Percentiles rank a stretch among this genome's conserved stretches.
Evolutionary conservation across 1,140 invertebrate genomes (phyloP).

Genomic region (Eurosta solidaginis): DNA sequence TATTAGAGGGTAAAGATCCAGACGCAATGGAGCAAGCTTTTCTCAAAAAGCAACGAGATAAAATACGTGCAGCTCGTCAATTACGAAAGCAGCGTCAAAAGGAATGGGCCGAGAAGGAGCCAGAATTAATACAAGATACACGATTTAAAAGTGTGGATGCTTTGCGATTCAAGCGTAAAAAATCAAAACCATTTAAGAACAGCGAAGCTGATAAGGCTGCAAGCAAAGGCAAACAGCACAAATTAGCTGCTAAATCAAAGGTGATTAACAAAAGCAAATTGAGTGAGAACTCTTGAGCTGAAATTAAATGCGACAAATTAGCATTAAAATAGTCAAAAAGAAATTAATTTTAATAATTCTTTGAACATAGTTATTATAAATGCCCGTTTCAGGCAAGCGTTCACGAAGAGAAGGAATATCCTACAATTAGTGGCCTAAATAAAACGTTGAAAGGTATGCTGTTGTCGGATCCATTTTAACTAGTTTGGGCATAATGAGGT

Average conservation of each 20-base stretch:
- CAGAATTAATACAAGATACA: slow-evolving; percentile 46
- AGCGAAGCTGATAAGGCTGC: neutral
- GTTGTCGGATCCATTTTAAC: no score
- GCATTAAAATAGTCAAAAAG: no score
- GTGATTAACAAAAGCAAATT: neutral
- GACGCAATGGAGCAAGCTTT: slow-evolving; percentile 71
- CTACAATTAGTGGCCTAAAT: no score
- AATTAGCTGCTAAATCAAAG: neutral
- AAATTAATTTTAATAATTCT: no score
- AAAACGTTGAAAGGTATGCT: no score
- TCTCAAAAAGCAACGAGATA: slow-evolving; percentile 55
- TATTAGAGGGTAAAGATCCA: slow-evolving; percentile 81
- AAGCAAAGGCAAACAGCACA: neutral
- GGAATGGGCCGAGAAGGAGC: slow-evolving; percentile 35
- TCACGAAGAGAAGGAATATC: no score
- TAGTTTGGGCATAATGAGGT: no score
- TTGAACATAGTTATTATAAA: no score
- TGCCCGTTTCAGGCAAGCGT: no score
- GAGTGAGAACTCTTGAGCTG: neutral
- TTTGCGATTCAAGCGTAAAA: slow-evolving; percentile 44
- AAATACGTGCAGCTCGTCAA: slow-evolving; percentile 43
- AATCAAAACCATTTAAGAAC: slow-evolving; percentile 21
- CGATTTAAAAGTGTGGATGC: slow-evolving; percentile 50
- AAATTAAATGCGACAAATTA: no score
- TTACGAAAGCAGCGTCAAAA: slow-evolving; percentile 45